Conservation (phyloP, 2,888 invertebrate genomes). For the Zygogramma bicolorata region DNA sequence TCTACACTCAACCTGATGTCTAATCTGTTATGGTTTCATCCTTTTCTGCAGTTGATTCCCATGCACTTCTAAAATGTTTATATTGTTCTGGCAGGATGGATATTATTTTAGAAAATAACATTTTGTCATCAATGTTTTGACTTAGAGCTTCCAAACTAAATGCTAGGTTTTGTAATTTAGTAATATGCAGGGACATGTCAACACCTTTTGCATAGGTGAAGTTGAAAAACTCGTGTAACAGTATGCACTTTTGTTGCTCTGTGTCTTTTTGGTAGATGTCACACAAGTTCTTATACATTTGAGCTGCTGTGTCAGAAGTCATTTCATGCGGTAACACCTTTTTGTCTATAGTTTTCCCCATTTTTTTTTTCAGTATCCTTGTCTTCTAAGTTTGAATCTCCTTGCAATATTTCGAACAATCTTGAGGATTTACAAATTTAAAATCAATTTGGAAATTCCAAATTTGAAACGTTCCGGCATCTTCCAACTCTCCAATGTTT, state of each 20-base stretch:
- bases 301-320: neutral
- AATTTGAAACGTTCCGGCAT: conserved; percentile 3
- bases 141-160: neutral
- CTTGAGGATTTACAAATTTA: neutral
- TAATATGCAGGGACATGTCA: neutral
- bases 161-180: neutral
- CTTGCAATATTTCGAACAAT: neutral
- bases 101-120: neutral
- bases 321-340: conserved; percentile 5
- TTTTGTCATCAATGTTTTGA: conserved; percentile 3
- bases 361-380: neutral
- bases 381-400: neutral
- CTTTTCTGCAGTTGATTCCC: neutral
- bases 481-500: neutral
- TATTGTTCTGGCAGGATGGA: neutral
- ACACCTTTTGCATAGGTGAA: neutral
- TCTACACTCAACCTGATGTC: neutral
- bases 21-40: conserved; percentile 3
- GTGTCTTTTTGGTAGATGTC: neutral
- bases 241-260: conserved; percentile 6
- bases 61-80: neutral
- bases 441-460: neutral
- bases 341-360: neutral
- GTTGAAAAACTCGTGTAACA: conserved; percentile 11
- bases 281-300: neutral